A percentile compares a stretch with the other conserved stretches of the same genome.
These are phyloP conservation scores for Homarus gammarus DNA, from an alignment of 2,888 invertebrate genomes.

Conservation along the genomic window DNA sequence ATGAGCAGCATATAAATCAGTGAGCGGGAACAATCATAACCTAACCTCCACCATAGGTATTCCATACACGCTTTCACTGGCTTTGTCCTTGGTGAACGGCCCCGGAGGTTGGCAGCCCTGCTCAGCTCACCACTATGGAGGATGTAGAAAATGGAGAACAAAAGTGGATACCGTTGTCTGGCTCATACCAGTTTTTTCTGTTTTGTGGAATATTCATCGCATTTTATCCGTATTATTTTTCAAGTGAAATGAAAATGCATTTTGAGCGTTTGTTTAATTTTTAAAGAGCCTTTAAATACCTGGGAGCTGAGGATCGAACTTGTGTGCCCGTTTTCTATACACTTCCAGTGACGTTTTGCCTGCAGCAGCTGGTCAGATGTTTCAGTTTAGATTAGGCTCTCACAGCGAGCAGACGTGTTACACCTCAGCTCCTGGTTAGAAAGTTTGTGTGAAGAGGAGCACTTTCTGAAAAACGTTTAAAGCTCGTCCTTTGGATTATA, in stretches of 20 bases:
- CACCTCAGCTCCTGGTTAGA: constrained; percentile 29
- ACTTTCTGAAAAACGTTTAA: constrained; percentile 37
- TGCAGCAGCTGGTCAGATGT: constrained; percentile 71
- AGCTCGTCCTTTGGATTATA: constrained; percentile 43
- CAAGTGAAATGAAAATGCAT: background rate
- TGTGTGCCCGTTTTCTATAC: constrained; percentile 63
- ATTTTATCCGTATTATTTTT: background rate
- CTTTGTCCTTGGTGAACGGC: constrained; percentile 68
- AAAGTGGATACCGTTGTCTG: constrained; percentile 36
- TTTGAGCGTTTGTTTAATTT: background rate
- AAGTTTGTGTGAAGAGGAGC: constrained; percentile 62
- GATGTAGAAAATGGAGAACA: constrained; percentile 67
- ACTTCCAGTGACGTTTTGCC: constrained; percentile 67
- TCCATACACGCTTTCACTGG: constrained; percentile 72
- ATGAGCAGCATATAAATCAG: constrained; percentile 37
- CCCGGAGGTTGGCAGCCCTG: constrained; percentile 68
- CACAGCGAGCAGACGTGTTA: constrained; percentile 43
- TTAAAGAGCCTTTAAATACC: constrained; percentile 14
- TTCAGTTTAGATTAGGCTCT: constrained; percentile 67
- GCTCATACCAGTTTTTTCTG: background rate
- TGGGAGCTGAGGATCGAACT: constrained; percentile 48
- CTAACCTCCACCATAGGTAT: constrained; percentile 56
- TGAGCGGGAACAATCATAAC: constrained; percentile 20
- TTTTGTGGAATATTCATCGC: background rate
- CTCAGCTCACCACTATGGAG: constrained; percentile 41